Base-by-base conservation (phyloP, 2,888 invertebrate species). In the Tholera decimalis region DNA sequence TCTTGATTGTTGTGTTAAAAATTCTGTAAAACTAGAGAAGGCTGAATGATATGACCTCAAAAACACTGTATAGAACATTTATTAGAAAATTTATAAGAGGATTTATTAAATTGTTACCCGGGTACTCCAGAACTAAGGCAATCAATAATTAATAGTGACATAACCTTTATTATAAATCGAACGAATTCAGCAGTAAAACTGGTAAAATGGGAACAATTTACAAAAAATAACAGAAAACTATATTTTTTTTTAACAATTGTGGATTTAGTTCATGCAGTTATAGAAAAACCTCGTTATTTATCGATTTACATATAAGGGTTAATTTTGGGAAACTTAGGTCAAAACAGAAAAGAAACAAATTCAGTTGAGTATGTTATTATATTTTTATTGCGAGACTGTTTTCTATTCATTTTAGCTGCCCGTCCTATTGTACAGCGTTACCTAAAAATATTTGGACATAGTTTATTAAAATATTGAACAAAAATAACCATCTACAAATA, bases 311-410 rank as follows among this genome's bases (percentile, higher is more conserved):
- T 22, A 39, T 0, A 8, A 33, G 20, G 28, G 4, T 18, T 43
- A 8, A 15, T 35, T n/a, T 37, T 8, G 24, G 79, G 54, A 53
- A 44, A 50, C 39, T 58, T 51, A 44, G 78, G 80, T 56, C 47
- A 28, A 59, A 69, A 35, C 44, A 59, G 46, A 79, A 79, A 79
- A 65, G 61, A 79, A 82, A 79, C 82, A 82, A 79, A 59, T 68
- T 39, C 3, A 62, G 18, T 33, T n/a, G n/a, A n/a, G n/a, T n/a
- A 50, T 11, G 37, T 59, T 26, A 28, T 59, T 43, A 61, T 58
- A 50, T 58, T 78, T 77, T 50, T 53, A 67, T 61, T 67, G 43
- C 22, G 13, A 30, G 18, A 11, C 33, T 59, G 49, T 56, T 63
- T 41, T 54, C n/a, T 57, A 33, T 47, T 33, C 30, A 30, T 44